Evolutionary conservation across 2,888 invertebrate species (phyloP), one percentile per base, ranked within the genome.

Genomic region (Mylabris sibirica): DNA sequence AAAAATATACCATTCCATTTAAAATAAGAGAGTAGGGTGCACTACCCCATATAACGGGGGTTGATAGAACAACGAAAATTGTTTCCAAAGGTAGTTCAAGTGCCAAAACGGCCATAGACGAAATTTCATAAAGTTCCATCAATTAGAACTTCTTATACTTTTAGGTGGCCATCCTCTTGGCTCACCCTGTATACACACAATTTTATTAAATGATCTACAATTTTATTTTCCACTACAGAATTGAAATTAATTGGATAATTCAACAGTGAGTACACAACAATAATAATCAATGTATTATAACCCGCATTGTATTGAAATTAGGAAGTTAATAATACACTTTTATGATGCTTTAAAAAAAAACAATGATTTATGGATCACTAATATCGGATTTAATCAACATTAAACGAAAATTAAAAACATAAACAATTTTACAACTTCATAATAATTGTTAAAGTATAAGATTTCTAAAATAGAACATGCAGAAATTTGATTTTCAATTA

Each of bases 241-340:
- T 57, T 57, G 24, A 24, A 57, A 57, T 24, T 14, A 24, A 57
- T 57, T 57, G 24, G 24, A 57, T 57, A 57, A 57, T 57, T 57
- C 57, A 24, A 57, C 57, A 22, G 24, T 14, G 1, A 24, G 24
- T 24, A 57, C 57, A 14, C 57, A 57, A 57, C 22, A 22, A 57
- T 30, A 57, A 57, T 57, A 22, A 57, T 30, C 3, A 30, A 4
- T 3, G 24, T 57, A 12, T 24, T 11, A 57, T 14, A 24, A 24
- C 57, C 57, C 57, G 57, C 57, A 57, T 57, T 12, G 24, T 14
- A 57, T 57, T 57, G 12, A 57, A 24, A 57, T 57, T 24, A 57
- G 57, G 57, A 57, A 24, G 24, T 57, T 5, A 24, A 57, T 24
- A 24, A 57, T 57, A 57, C 24, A 6, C 4, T 24, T 57, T 57